Conservation (phyloP, 2,113 vertebrate species). For the Cathartes aura region DNA sequence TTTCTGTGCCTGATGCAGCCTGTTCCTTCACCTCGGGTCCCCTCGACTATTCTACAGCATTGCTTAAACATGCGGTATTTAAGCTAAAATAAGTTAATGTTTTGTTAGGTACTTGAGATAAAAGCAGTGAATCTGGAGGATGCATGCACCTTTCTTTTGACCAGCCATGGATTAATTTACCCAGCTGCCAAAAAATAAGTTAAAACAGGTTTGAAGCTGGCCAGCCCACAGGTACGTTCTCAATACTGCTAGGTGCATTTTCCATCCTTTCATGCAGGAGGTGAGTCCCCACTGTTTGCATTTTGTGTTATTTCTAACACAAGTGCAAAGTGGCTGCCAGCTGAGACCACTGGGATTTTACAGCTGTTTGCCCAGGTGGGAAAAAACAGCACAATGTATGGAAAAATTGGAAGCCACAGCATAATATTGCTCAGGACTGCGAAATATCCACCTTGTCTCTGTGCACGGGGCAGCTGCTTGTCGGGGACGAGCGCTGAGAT, state of each 20-base stretch:
- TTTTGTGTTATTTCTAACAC: background rate
- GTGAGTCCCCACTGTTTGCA: background rate
- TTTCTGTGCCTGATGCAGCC: background rate
- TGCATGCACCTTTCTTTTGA: background rate
- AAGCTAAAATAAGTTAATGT: background rate
- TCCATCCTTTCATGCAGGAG: background rate
- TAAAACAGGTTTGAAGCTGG: background rate
- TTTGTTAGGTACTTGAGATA: background rate
- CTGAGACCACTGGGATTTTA: background rate
- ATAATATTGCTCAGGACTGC: background rate
- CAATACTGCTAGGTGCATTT: background rate
- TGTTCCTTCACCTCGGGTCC: background rate
- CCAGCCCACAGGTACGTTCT: background rate
- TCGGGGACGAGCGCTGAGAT: fast-evolving
- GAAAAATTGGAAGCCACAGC: background rate
- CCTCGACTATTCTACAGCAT: background rate
- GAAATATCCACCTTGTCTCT: background rate
- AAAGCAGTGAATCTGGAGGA: background rate
- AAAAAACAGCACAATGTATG: background rate
- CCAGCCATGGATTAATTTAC: background rate
- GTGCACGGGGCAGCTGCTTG: fast-evolving
- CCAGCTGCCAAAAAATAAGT: background rate
- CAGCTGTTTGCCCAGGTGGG: background rate
- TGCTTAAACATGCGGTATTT: background rate
- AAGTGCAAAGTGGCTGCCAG: background rate